phyloP scores from a whole-genome alignment of 1,140 invertebrate species.

The Adoxophyes honmai region DNA sequence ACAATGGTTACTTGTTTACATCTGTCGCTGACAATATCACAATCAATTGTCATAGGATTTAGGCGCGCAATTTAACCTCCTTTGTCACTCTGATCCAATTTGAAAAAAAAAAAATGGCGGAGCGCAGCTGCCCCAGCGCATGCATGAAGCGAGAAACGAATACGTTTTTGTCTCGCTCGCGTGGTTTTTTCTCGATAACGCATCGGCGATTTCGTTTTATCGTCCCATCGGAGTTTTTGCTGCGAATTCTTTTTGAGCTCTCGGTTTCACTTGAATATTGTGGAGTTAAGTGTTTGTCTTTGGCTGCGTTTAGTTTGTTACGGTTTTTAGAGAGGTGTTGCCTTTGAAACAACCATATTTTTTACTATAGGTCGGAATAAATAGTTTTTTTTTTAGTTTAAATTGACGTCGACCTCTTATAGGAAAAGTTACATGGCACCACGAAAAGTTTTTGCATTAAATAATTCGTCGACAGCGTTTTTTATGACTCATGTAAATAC shows the following conservation, averaged over 20 bases:
- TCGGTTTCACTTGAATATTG: constrained; percentile 35
- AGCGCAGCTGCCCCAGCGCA: constrained; percentile 59
- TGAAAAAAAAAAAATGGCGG: constrained; percentile 71
- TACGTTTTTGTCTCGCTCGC: constrained; percentile 66
- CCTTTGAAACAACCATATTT: no score
- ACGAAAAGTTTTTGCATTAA: no score
- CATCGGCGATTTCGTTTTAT: constrained; percentile 69
- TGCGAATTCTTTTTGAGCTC: constrained; percentile 55
- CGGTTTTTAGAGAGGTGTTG: background rate
- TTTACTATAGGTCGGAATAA: no score
- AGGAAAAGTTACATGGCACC: no score
- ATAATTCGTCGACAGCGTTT: no score
- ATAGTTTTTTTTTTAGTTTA: no score
- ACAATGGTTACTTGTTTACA: constrained; percentile 63
- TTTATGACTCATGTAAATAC: no score
- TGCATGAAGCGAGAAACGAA: constrained; percentile 65
- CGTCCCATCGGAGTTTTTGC: constrained; percentile 62
- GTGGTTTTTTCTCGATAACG: constrained; percentile 61
- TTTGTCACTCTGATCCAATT: constrained; percentile 70
- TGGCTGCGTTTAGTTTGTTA: background rate
- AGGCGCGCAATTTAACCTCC: constrained; percentile 70
- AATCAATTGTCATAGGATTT: constrained; percentile 70
- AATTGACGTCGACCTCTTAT: no score
- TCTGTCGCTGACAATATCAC: constrained; percentile 56
- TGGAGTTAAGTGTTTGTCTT: background rate